Conservation (phyloP, 2,113 vertebrate species). For the Ginglymostoma cirratum region DNA sequence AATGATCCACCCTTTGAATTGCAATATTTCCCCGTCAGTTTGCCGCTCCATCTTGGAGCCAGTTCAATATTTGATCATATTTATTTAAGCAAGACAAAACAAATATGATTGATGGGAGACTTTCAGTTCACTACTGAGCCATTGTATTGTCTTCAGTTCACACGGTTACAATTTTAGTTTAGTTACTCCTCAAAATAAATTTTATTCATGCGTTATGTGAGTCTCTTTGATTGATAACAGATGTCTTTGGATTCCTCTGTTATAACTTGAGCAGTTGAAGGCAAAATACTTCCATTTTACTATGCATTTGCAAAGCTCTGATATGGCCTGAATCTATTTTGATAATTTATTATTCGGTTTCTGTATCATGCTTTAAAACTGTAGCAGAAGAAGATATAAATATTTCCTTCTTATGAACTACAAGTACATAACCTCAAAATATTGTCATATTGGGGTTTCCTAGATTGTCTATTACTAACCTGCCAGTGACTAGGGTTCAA, state of each 20-base stretch:
- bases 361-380: not conserved
- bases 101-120: not conserved
- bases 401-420: not conserved
- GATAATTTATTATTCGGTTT: not conserved
- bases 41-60: not conserved
- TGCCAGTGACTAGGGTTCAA: not conserved
- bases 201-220: not conserved
- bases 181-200: not conserved
- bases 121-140: not conserved
- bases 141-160: not conserved
- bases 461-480: too few relatives aligned
- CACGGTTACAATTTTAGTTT: constrained; percentile 4
- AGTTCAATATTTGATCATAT: not conserved
- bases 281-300: not conserved
- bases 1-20: not conserved
- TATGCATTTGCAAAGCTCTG: not conserved
- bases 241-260: not conserved
- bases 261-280: not conserved
- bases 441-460: too few relatives aligned
- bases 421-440: not conserved
- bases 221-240: not conserved
- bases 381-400: too few relatives aligned
- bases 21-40: not conserved
- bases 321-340: not conserved
- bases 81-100: not conserved